phyloP scores from a whole-genome alignment of 2,888 invertebrate genomes.

The Platycheirus albimanus region DNA sequence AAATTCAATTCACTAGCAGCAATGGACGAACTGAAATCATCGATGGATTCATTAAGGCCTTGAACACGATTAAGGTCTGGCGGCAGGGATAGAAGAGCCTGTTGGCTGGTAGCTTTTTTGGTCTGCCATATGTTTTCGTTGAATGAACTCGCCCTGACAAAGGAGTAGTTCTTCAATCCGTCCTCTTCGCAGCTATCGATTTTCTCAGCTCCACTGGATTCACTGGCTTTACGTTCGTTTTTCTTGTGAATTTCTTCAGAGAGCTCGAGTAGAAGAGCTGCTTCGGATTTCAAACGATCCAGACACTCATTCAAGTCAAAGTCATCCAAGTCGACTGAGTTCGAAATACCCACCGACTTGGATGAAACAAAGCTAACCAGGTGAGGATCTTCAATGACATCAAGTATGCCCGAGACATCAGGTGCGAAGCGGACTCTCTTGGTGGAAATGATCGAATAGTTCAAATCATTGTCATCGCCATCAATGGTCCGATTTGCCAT shows the following conservation, averaged over 20 bases:
- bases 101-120: slow-evolving; percentile 61
- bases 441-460: slow-evolving; percentile 78
- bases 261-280: slow-evolving; percentile 87
- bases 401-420: slow-evolving; percentile 85
- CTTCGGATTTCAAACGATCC: slow-evolving; percentile 87
- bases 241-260: slow-evolving; percentile 82
- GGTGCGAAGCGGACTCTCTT: slow-evolving; percentile 89
- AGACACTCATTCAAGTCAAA: slow-evolving; percentile 88
- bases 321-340: slow-evolving; percentile 82
- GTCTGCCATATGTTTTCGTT: slow-evolving; percentile 78
- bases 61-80: slow-evolving; percentile 79
- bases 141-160: slow-evolving; percentile 80
- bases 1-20: slow-evolving; percentile 82
- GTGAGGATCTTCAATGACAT: slow-evolving; percentile 86
- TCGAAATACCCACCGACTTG: slow-evolving; percentile 84
- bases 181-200: slow-evolving; percentile 76
- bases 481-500: slow-evolving; percentile 78
- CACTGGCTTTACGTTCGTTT: slow-evolving; percentile 73
- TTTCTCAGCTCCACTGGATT: slow-evolving; percentile 75
- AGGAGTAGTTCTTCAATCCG: slow-evolving; percentile 77
- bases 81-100: slow-evolving; percentile 79
- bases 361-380: slow-evolving; percentile 84
- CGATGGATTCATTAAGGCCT: slow-evolving; percentile 65
- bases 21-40: slow-evolving; percentile 75
- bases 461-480: slow-evolving; percentile 77